Percentiles rank a stretch among this genome's conserved stretches.
Conservation (phyloP, 2,113 vertebrate genomes). For the Campylomormyrus numenius region DNA sequence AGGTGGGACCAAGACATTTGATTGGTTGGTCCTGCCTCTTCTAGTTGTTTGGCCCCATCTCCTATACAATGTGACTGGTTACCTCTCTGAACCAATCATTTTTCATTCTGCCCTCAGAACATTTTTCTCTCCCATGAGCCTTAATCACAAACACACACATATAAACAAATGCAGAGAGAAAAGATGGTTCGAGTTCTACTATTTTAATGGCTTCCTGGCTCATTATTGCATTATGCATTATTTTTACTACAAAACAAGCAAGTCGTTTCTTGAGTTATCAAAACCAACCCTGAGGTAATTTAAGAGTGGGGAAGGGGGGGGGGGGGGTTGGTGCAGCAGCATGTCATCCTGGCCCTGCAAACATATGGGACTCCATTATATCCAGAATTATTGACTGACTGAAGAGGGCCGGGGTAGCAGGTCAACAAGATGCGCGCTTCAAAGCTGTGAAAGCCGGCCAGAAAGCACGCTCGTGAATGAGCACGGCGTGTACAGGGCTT, state of each 20-base stretch:
- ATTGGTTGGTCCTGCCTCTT: neutral
- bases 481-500: neutral
- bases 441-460: neutral
- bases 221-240: neutral
- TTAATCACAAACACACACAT: neutral
- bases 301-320: neutral
- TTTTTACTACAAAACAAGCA: neutral
- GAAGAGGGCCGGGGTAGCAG: neutral
- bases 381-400: neutral
- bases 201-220: neutral
- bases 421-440: neutral
- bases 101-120: neutral
- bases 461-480: neutral
- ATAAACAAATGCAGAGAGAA: neutral
- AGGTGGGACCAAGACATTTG: neutral
- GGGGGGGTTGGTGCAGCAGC: neutral
- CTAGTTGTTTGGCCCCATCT: too few relatives aligned
- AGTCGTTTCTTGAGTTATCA: neutral
- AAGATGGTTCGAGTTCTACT: neutral
- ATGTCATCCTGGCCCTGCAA: neutral
- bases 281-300: neutral
- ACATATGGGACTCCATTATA: neutral
- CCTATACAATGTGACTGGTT: too few relatives aligned
- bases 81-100: neutral
- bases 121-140: neutral